Base-by-base conservation (phyloP, 1,140 invertebrate genomes). In the Anthonomus grandis region DNA sequence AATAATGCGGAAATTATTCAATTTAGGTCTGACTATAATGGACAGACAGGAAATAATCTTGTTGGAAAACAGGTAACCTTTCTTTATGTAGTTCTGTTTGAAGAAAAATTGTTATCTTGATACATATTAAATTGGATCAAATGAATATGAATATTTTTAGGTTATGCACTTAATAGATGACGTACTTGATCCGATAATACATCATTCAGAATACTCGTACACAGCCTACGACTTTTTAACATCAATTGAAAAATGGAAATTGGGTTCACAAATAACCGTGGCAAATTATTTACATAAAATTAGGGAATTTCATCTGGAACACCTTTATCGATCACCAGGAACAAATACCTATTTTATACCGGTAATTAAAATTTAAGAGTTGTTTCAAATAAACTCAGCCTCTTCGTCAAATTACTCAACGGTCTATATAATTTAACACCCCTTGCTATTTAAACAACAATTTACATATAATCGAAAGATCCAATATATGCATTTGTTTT, bases 311-410 rank as follows among this genome's bases (percentile, higher is more conserved):
- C 46, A 36, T 10, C 0, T 61, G 3, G n/a, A 23, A n/a, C 18
- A 61, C 5, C 17, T 61, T 12, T 57, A 36, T 70, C 81, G 81
- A 60, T 77, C 81, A 19, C 83, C 85, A 49, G 88, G 88, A 31
- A 76, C 80, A 57, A 83, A 86, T 70, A 93, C 91, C 3, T 94
- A 90, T 72, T 90, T 93, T 68, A 84, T 94, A 65, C 90, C 90
- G 4, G 82, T 54, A 46, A 52, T n/a, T n/a, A n/a, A n/a, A n/a
- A n/a, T n/a, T n/a, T n/a, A n/a, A n/a, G n/a, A n/a, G n/a, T n/a
- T n/a, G n/a, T n/a, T n/a, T n/a, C n/a, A n/a, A n/a, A n/a, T n/a
- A n/a, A n/a, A n/a, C n/a, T n/a, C n/a, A n/a, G n/a, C n/a, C n/a
- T n/a, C n/a, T n/a, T n/a, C n/a, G n/a, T n/a, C n/a, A n/a, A n/a